Conservation (phyloP, 2,113 vertebrate species). For the Eptesicus fuscus region DNA sequence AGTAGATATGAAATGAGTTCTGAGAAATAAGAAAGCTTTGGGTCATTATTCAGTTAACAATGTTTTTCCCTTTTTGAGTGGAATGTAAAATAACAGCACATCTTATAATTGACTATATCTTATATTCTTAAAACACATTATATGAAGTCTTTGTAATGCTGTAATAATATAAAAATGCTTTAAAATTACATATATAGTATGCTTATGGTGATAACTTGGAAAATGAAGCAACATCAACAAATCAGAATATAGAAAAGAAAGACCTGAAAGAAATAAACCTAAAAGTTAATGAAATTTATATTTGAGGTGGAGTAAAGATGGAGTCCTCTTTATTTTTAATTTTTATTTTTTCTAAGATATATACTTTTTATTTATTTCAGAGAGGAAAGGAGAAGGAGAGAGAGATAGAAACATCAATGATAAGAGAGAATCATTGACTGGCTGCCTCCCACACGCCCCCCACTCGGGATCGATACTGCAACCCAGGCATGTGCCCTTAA, state of each 20-base stretch:
- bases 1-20: background rate
- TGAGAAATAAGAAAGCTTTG: background rate
- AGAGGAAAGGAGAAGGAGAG: too few relatives aligned
- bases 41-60: background rate
- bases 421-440: too few relatives aligned
- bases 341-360: too few relatives aligned
- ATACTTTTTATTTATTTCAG: too few relatives aligned
- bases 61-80: background rate
- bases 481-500: too few relatives aligned
- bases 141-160: background rate
- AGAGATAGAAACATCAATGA: too few relatives aligned
- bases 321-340: background rate
- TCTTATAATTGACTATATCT: background rate
- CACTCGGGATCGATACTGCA: too few relatives aligned
- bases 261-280: background rate
- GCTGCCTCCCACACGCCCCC: too few relatives aligned
- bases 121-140: background rate
- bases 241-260: background rate
- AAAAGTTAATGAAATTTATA: background rate
- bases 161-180: background rate
- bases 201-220: background rate
- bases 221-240: background rate
- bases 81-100: background rate
- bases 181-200: background rate
- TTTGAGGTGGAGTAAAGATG: background rate